phyloP scores from a whole-genome alignment of 2,888 invertebrate species.

The Conistra vaccinii region DNA sequence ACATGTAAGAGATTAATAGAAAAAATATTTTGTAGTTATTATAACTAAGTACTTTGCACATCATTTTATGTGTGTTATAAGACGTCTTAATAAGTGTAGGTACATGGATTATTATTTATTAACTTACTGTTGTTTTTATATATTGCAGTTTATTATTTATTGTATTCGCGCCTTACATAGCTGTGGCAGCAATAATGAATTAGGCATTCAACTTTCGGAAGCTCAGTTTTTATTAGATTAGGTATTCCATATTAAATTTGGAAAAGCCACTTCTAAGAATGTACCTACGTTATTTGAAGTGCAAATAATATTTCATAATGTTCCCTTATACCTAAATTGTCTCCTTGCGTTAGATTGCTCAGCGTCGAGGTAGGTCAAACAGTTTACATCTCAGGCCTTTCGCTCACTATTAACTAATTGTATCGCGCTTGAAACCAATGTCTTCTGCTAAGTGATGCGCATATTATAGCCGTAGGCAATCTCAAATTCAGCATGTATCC shows the following conservation, averaged over 20 bases:
- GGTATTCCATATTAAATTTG: slow-evolving; percentile 13
- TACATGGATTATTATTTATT: slow-evolving; percentile 32
- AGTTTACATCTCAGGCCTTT: slow-evolving; percentile 61
- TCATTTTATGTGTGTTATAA: slow-evolving; percentile 72
- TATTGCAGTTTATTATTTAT: slow-evolving; percentile 41
- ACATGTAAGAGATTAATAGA: slow-evolving; percentile 78
- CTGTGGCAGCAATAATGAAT: slow-evolving; percentile 37
- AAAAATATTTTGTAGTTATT: slow-evolving; percentile 73
- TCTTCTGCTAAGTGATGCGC: slow-evolving; percentile 36
- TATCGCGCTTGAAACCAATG: slow-evolving; percentile 45
- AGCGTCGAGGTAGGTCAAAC: slow-evolving; percentile 64
- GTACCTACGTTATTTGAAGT: slow-evolving; percentile 41
- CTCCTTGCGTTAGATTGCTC: slow-evolving; percentile 54
- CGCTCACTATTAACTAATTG: slow-evolving; percentile 43
- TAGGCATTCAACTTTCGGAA: slow-evolving; percentile 62
- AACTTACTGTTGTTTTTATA: slow-evolving; percentile 32
- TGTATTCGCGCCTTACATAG: slow-evolving; percentile 35
- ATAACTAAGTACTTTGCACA: slow-evolving; percentile 79
- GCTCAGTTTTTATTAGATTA: slow-evolving; percentile 50
- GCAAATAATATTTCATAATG: slow-evolving; percentile 53
- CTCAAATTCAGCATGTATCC: slow-evolving; percentile 44
- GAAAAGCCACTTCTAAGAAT: slow-evolving; percentile 31
- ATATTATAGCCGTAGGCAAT: slow-evolving; percentile 30
- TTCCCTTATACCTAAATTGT: slow-evolving; percentile 50
- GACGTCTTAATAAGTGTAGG: slow-evolving; percentile 65